Base-by-base conservation (phyloP, 2,113 vertebrate genomes). In the Onychostruthus taczanowskii region DNA sequence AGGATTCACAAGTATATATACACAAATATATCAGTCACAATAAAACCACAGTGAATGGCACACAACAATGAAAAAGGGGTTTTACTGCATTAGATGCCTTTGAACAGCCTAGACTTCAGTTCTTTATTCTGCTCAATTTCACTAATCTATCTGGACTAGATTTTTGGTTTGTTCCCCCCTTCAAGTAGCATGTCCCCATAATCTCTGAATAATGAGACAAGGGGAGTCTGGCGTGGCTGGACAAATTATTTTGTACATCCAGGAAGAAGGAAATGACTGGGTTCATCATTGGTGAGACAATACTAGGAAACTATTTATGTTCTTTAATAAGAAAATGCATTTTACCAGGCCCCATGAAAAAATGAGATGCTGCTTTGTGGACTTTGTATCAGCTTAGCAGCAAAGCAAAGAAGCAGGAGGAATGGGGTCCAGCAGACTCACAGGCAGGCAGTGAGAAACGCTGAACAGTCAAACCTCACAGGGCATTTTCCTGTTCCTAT, bases 251-350 rank as follows among this genome's bases (percentile, higher is more conserved):
- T 68, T 64, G 44, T 72, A n/a, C 16, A 87, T 84, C 41, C 84
- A 70, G 87, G 95, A 96, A 89, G 77, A 78, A 93, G 95, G 94
- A 94, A 95, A 89, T 67, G 31, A 37, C 76, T 49, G 70, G n/a
- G 17, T 22, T 82, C 95, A 87, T 93, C 91, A 33, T 22, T 68
- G 69, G 16, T 79, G 66, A 62, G 89, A 96, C 89, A 95, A 95
- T 95, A 91, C 58, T 33, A 94, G 93, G 89, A 95, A 95, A 59
- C 46, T 78, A 56, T 62, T 78, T 87, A 61, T 58, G 33, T 68
- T 93, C 69, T 87, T 93, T 80, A 82, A 43, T 37, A 88, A 70
- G 52, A 91, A 81, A 52, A 85, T 68, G 6, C 33, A 10, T 50
- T 95, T 92, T 81, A 56, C 53, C 52, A 89, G 84, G 47, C 56